Evolutionary conservation across 2,797 vertebrate species (phyloP), one percentile per base, ranked within the genome.

Genomic region (Mus caroli): DNA sequence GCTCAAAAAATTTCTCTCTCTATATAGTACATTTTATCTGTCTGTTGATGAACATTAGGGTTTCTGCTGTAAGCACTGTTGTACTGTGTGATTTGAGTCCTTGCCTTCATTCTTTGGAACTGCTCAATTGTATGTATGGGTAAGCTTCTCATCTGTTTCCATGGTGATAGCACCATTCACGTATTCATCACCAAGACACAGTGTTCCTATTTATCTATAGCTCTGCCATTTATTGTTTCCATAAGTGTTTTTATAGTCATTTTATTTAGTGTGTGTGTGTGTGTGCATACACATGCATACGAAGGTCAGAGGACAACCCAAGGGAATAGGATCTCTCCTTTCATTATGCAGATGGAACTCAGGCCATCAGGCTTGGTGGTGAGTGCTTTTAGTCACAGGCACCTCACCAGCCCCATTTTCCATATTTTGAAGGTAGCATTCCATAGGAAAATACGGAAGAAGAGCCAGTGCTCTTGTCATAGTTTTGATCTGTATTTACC

Each of bases 401-500:
- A 87, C 37, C 83, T 52, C 62, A 69, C 31, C 11, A 50, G 20
- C 1, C 46, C 50, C 40, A 40, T 24, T 84, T 31, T 58, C 60
- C 69, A 80, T 58, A 80, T 58, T 46, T 7, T 17, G 13, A 60
- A 86, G 56, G 58, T 62, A 82, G 67, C 54, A 75, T 91, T 54
- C 3, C 75, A 50, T 50, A 31, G 54, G 1, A 50, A 94, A 79
- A 17, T 34, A 8, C 17, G 64, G 31, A n/a, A n/a, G 34, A 69
- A n/a, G 34, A 69, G 67, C 15, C 64, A 19, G 15, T 69, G 67
- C 34, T 69, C 67, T 71, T 88, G 46, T 52, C 34, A 69, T 84
- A 80, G 12, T 40, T 96, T 91, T 93, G 14, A 58, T 58, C 64
- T 76, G 31, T 17, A 77, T 90, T 97, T 84, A 19, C 34, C 34